phyloP scores from a whole-genome alignment of 2,888 invertebrate species.

The Lasioglossum leucozonium region DNA sequence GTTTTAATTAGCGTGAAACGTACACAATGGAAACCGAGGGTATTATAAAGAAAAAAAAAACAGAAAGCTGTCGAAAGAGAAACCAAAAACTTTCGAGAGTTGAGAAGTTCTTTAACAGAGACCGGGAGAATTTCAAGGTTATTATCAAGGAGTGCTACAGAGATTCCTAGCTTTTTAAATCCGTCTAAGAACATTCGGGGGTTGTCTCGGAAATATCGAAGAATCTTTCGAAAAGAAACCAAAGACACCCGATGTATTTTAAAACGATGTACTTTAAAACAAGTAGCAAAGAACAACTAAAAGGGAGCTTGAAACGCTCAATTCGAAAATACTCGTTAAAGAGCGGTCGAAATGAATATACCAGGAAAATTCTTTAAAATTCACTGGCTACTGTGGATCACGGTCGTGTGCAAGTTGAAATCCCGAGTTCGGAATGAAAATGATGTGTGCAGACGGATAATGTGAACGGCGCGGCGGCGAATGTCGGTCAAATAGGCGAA shows the following conservation, averaged over 20 bases:
- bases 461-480: neutral
- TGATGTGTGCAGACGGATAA: neutral
- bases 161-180: neutral
- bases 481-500: neutral
- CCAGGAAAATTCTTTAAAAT: neutral
- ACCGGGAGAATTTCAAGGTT: neutral
- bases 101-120: neutral
- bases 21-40: neutral
- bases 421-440: neutral
- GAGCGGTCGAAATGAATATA: too few relatives aligned
- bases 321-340: too few relatives aligned
- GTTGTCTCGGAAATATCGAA: too few relatives aligned
- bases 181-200: neutral
- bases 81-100: neutral
- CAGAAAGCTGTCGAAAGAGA: too few relatives aligned
- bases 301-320: neutral
- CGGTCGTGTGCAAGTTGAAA: neutral
- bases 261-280: too few relatives aligned
- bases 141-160: neutral
- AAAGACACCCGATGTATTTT: neutral
- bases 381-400: neutral
- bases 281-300: too few relatives aligned
- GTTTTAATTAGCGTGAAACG: neutral
- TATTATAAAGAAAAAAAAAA: neutral
- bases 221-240: neutral